Percentiles rank a stretch among this genome's conserved stretches.
Conservation (phyloP, 2,888 invertebrate genomes). For the Acanthosepion pharaonis region DNA sequence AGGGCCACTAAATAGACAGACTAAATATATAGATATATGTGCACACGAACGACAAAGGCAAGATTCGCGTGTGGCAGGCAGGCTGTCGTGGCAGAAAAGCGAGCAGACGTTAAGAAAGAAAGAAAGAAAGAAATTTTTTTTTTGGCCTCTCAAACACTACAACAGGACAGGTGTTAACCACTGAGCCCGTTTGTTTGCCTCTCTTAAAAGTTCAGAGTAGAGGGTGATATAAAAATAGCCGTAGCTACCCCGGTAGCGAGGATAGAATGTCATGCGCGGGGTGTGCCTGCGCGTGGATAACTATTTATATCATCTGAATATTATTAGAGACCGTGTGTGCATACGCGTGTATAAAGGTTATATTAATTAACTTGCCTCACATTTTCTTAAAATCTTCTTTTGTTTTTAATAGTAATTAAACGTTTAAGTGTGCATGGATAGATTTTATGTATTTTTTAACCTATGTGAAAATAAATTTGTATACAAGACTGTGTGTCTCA, state of each 20-base stretch:
- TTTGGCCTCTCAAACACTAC: neutral
- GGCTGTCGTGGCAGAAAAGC: neutral
- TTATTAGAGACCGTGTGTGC: neutral
- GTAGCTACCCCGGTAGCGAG: neutral
- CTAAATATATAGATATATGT: too few relatives aligned
- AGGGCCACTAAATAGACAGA: too few relatives aligned
- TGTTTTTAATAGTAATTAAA: neutral
- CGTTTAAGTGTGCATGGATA: neutral
- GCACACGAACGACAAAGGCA: neutral
- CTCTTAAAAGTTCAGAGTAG: neutral
- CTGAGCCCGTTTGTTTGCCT: conserved; percentile 20
- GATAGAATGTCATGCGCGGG: conserved; percentile 25
- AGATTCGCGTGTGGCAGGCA: conserved; percentile 4
- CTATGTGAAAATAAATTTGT: neutral
- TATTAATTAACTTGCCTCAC: too few relatives aligned
- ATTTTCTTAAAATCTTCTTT: too few relatives aligned
- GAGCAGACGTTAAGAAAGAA: neutral
- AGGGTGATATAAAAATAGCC: neutral
- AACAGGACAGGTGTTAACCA: conserved; percentile 33
- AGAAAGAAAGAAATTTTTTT: neutral
- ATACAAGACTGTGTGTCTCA: neutral
- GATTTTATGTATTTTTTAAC: neutral
- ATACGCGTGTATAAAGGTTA: neutral
- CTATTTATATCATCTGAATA: neutral
- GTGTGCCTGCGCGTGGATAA: neutral